Base-by-base conservation (phyloP, 2,113 vertebrate species). In the Chamaea fasciata region DNA sequence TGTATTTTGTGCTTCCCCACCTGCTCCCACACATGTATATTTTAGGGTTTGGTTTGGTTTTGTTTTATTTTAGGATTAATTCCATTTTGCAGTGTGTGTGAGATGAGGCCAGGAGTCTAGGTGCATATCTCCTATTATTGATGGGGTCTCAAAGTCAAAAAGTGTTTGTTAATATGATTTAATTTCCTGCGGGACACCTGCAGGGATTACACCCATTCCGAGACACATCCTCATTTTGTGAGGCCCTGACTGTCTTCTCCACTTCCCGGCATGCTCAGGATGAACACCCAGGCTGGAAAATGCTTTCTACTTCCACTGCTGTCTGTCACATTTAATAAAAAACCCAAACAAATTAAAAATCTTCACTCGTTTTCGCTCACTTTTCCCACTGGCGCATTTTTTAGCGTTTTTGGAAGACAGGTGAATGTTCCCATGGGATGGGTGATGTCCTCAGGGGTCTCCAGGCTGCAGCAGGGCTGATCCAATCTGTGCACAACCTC, bases 281-380 rank as follows among this genome's bases (percentile, higher is more conserved):
- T 92, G 83, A 76, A 83, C 69, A 88, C 60, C 56, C 83, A 37
- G 65, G 33, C 44, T 76, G 42, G 56, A 70, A 85, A 83, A 75
- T 13, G 41, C 64, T 28, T 86, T 81, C 52, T 44, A 9, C 20
- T 78, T 70, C 31, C 64, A 13, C 85, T 39, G 35, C 73, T 44
- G 68, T 62, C 82, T 92, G 68, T 59, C 82, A 68, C 3, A 0
- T 31, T 41, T 27, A 15, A 47, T 31, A 47, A 83, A 62, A 50
- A 39, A 4, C 15, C 10, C 13, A 35, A 35, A 35, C 10, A 46
- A 79, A 79, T 13, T 50, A 67, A 37, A 60, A 62, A 20, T 11
- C 35, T 46, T 75, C 49, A 16, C 35, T 74, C 0, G 0, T 14
- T 44, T 68, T 70, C 2, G 0, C 39, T 12, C 13, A 1, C 28